Percentiles rank a stretch among this genome's conserved stretches.
phyloP scores from a whole-genome alignment of 2,888 invertebrate species.

The Chrysolina oricalcia region DNA sequence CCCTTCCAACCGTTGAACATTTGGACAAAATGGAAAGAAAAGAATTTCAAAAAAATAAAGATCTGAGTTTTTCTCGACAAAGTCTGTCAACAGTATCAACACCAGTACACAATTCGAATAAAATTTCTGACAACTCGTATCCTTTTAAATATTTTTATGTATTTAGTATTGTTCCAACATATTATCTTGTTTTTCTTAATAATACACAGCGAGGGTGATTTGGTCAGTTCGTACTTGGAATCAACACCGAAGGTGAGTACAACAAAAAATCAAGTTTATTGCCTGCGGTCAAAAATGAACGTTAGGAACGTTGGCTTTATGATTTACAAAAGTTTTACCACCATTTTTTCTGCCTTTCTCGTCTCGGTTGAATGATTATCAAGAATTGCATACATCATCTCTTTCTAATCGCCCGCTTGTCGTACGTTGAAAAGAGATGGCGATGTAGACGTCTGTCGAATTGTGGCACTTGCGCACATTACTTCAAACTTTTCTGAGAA shows the following conservation, averaged over 20 bases:
- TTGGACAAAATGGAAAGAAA: slow-evolving; percentile 79
- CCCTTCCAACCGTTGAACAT: slow-evolving; percentile 76
- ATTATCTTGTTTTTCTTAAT: slow-evolving; percentile 42
- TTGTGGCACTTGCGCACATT: slow-evolving; percentile 63
- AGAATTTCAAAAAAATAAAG: slow-evolving; percentile 74
- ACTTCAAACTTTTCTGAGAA: slow-evolving; percentile 70
- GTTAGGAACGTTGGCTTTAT: slow-evolving; percentile 52
- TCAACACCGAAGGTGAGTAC: slow-evolving; percentile 54
- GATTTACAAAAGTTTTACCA: slow-evolving; percentile 60
- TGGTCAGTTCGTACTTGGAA: slow-evolving; percentile 41
- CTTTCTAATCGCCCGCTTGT: slow-evolving; percentile 27
- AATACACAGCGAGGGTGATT: slow-evolving; percentile 27
- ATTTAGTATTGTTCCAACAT: slow-evolving; percentile 26
- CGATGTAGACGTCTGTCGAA: slow-evolving; percentile 46
- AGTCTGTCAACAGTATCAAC: slow-evolving; percentile 52
- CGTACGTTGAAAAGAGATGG: slow-evolving; percentile 55
- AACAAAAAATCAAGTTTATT: slow-evolving; percentile 46
- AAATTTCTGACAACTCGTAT: slow-evolving; percentile 46
- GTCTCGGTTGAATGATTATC: slow-evolving; percentile 56
- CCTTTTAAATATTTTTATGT: slow-evolving; percentile 40
- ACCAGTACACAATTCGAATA: slow-evolving; percentile 30
- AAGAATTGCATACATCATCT: slow-evolving; percentile 38
- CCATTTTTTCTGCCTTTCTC: slow-evolving; percentile 62
- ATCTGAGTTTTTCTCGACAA: slow-evolving; percentile 60
- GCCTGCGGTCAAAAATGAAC: slow-evolving; percentile 57